Conservation (phyloP, 2,113 vertebrate genomes). For the Trematomus loennbergii region DNA sequence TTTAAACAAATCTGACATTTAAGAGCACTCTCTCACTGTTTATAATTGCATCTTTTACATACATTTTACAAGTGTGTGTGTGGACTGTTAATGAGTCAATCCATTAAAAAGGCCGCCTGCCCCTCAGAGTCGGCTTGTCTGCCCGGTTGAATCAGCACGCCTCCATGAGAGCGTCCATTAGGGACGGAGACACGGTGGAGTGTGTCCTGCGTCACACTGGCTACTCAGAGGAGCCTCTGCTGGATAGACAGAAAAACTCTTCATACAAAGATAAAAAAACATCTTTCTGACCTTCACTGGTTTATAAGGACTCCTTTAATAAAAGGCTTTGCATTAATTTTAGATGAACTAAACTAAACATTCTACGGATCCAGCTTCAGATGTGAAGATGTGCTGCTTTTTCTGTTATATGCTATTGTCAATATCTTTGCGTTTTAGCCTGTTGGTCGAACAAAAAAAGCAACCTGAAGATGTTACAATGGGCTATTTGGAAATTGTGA, state of each 20-base stretch:
- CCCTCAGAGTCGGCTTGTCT: background rate
- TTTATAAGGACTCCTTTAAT: background rate
- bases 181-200: slow-evolving; percentile 19
- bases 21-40: background rate
- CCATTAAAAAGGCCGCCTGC: slow-evolving; percentile 1
- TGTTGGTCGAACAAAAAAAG: no score
- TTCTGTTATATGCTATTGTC: no score
- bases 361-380: no score
- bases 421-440: no score
- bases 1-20: slow-evolving; percentile 33
- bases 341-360: no score
- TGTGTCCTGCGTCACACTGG: slow-evolving; percentile 10
- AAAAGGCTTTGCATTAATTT: no score
- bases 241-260: background rate
- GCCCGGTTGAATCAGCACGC: slow-evolving; percentile 15
- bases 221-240: background rate
- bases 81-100: slow-evolving; percentile 1
- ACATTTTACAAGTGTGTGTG: background rate
- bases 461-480: no score
- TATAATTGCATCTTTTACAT: slow-evolving; percentile 23
- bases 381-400: no score
- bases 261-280: background rate
- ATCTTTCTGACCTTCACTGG: background rate
- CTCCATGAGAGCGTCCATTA: slow-evolving; percentile 28
- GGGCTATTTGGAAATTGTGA: no score